These are phyloP conservation scores for Hoplostethus mediterraneus DNA, from an alignment of 2,797 vertebrate genomes.

Conservation along the genomic window DNA sequence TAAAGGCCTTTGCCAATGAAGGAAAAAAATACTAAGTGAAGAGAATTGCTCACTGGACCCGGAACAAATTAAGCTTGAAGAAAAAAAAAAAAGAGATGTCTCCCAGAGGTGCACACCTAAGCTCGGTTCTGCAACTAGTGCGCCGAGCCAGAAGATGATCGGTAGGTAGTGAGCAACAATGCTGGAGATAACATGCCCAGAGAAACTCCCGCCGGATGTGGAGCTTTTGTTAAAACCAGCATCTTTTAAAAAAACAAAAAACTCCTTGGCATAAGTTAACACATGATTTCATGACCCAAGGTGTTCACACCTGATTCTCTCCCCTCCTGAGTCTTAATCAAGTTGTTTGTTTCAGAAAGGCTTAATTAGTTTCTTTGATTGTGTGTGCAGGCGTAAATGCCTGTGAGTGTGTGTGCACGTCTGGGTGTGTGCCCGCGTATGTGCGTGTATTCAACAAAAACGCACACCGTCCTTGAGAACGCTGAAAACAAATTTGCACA, in stretches of 20 bases:
- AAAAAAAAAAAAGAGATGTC: constrained; percentile 14
- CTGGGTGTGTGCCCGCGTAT: neutral
- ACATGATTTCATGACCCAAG: constrained; percentile 70
- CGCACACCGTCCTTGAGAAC: constrained; percentile 51
- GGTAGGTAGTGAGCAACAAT: constrained; percentile 42
- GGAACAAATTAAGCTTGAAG: constrained; percentile 53
- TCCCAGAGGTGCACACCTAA: constrained; percentile 51
- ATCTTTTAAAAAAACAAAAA: constrained; percentile 44
- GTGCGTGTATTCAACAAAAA: constrained; percentile 10
- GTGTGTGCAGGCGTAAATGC: constrained; percentile 36
- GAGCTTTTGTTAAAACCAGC: constrained; percentile 25
- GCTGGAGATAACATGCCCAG: constrained; percentile 47
- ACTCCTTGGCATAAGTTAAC: constrained; percentile 64
- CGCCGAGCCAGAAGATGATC: constrained; percentile 52
- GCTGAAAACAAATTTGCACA: constrained; percentile 36
- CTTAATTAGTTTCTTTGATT: constrained; percentile 63
- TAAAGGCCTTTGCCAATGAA: neutral
- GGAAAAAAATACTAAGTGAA: constrained; percentile 10
- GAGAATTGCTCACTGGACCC: constrained; percentile 31
- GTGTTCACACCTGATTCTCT: constrained; percentile 72
- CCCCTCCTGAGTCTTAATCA: constrained; percentile 73
- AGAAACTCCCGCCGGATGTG: constrained; percentile 36
- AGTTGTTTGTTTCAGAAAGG: constrained; percentile 65
- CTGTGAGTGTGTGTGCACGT: constrained; percentile 41
- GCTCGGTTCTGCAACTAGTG: constrained; percentile 31